Conservation (phyloP, 2,113 vertebrate species). For the Blennius ocellaris region DNA sequence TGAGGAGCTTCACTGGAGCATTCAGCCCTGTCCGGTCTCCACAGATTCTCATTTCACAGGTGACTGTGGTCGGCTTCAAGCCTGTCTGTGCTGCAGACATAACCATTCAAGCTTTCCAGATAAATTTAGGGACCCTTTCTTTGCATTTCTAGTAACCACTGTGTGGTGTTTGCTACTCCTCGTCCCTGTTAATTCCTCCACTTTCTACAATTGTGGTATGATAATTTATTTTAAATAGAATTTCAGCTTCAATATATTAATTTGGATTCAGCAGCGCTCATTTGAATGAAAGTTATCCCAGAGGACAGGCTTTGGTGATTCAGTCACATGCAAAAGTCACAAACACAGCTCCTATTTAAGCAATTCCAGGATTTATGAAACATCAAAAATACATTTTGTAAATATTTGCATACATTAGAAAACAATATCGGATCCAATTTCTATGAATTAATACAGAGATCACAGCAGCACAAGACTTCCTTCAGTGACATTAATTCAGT, state of each 20-base stretch:
- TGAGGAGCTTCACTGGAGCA: slow-evolving; percentile 71
- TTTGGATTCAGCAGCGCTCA: slow-evolving; percentile 14
- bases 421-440: background rate
- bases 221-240: slow-evolving; percentile 7
- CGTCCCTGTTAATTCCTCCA: slow-evolving; percentile 41
- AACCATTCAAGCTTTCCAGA: slow-evolving; percentile 73
- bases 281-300: slow-evolving; percentile 2
- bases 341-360: background rate
- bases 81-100: slow-evolving; percentile 72
- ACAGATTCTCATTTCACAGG: slow-evolving; percentile 85
- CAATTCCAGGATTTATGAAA: slow-evolving; percentile 29
- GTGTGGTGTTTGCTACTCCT: slow-evolving; percentile 51
- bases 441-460: slow-evolving; percentile 13
- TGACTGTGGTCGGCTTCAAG: slow-evolving; percentile 80
- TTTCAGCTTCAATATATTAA: slow-evolving; percentile 12
- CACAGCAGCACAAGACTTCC: slow-evolving; percentile 30
- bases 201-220: slow-evolving; percentile 25
- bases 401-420: slow-evolving; percentile 17
- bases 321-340: slow-evolving; percentile 22
- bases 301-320: slow-evolving; percentile 26
- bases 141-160: slow-evolving; percentile 70
- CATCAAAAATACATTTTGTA: background rate
- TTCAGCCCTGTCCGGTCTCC: slow-evolving; percentile 77
- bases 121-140: slow-evolving; percentile 74
- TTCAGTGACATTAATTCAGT: slow-evolving; percentile 19